Evolutionary conservation across 2,797 vertebrate genomes (phyloP), one percentile per base, ranked within the genome.

Genomic region (Tadarida brasiliensis): DNA sequence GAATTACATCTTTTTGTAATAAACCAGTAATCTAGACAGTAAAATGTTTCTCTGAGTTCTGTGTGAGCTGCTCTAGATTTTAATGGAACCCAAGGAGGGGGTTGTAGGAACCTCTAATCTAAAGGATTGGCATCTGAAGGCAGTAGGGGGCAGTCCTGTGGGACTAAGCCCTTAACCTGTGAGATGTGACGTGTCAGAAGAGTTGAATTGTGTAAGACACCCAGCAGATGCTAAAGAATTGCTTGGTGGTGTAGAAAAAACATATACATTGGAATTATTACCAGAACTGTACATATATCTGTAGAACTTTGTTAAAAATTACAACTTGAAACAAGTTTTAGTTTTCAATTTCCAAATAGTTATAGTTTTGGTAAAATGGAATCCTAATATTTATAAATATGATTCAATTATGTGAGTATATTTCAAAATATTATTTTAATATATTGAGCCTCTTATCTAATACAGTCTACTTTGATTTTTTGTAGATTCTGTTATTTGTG

Each of bases 311-410:
- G 20, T 33, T 77, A 92, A 86, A 92, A 57, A 68, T 67, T 85
- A 84, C 49, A 81, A 82, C 47, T n/a, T 81, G 88, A 81, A 81
- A 70, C 39, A 19, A 77, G 71, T 92, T 67, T 85, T 68, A 86
- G 54, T 35, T 57, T 57, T 85, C 35, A 85, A 77, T 57, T 77
- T 92, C 51, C 49, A 59, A 77, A 67, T 39, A 91, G 30, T 77
- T 92, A 59, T 6, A 86, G 30, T 22, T 77, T 92, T 28, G 44
- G 67, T 76, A 77, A 77, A 77, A 17, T 35, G 49, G 51, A 77
- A 68, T 68, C n/a, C 35, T 68, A 85, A 57, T 77, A 63, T 85
- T 76, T 22, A 28, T 67, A 85, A 85, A 54, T 26, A 67, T 22
- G 70, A 91, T 35, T 26, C 11, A 56, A 57, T 77, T 86, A 86